These are phyloP conservation scores for Sphaerophoria taeniata DNA, from an alignment of 2,888 invertebrate genomes.

Conservation along the genomic window DNA sequence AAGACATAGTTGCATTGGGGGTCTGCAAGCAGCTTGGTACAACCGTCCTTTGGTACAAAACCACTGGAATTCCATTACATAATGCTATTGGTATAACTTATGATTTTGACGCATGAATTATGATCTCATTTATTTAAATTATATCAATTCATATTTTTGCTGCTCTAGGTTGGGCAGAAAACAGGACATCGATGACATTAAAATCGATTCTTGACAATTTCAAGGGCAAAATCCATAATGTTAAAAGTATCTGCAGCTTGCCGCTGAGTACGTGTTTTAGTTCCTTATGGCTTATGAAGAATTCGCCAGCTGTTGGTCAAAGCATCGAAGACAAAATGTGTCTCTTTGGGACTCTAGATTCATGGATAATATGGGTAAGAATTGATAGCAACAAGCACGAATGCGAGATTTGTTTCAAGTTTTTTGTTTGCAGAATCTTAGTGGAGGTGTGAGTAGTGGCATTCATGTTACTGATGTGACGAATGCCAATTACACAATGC, in stretches of 20 bases:
- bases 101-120: background rate
- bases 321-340: slow-evolving; percentile 89
- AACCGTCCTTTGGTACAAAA: slow-evolving; percentile 95
- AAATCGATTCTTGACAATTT: slow-evolving; percentile 90
- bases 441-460: slow-evolving; percentile 85
- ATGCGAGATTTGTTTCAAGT: background rate
- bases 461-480: slow-evolving; percentile 97
- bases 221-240: slow-evolving; percentile 87
- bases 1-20: slow-evolving; percentile 93
- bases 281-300: slow-evolving; percentile 96
- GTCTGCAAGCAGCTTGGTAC: slow-evolving; percentile 99
- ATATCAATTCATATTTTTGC: slow-evolving; percentile 26
- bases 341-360: slow-evolving; percentile 95
- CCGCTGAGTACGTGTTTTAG: slow-evolving; percentile 98
- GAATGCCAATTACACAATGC: slow-evolving; percentile 97
- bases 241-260: slow-evolving; percentile 90
- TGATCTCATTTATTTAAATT: slow-evolving; percentile 36
- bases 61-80: slow-evolving; percentile 94
- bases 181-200: slow-evolving; percentile 92
- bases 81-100: slow-evolving; percentile 92
- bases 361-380: slow-evolving; percentile 95
- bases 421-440: slow-evolving; percentile 83
- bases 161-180: slow-evolving; percentile 96
- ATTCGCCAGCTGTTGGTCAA: slow-evolving; percentile 89
- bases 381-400: background rate